Conservation (phyloP, 2,888 invertebrate genomes). For the Adelphocoris suturalis region DNA sequence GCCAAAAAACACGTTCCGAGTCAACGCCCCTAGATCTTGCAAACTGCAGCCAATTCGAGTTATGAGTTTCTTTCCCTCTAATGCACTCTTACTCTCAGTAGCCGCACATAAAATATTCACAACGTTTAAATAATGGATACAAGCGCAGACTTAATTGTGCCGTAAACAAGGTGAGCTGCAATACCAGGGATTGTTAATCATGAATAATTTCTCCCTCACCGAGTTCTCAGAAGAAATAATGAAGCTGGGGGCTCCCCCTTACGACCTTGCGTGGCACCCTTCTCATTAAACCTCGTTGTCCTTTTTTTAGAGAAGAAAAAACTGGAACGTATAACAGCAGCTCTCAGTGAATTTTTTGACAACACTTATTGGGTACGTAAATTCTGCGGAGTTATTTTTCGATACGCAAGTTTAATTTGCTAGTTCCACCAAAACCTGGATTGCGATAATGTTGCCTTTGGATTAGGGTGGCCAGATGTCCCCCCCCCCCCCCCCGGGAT, state of each 20-base stretch:
- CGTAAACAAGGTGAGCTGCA: conserved; percentile 68
- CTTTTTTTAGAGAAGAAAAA: not conserved
- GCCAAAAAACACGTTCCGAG: no score
- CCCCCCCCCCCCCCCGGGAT: no score
- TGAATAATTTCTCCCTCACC: conserved; percentile 61
- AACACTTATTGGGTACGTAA: no score
- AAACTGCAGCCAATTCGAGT: conserved; percentile 30
- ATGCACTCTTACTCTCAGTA: conserved; percentile 24
- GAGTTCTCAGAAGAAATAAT: conserved; percentile 42
- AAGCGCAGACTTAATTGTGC: conserved; percentile 68
- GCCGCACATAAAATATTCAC: conserved; percentile 67
- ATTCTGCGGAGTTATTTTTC: no score
- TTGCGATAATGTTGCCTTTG: no score
- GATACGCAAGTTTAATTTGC: no score
- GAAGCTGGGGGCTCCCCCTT: not conserved
- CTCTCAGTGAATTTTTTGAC: no score
- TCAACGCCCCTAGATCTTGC: not conserved
- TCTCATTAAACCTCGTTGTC: not conserved
- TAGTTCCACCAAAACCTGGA: no score
- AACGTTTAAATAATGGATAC: conserved; percentile 65
- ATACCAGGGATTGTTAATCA: conserved; percentile 61
- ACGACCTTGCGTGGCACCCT: not conserved
- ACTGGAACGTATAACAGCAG: no score
- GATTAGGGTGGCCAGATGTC: no score
- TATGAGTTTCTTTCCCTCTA: conserved; percentile 64